Base-by-base conservation (phyloP, 2,797 vertebrate species). In the Bovichtus variegatus region DNA sequence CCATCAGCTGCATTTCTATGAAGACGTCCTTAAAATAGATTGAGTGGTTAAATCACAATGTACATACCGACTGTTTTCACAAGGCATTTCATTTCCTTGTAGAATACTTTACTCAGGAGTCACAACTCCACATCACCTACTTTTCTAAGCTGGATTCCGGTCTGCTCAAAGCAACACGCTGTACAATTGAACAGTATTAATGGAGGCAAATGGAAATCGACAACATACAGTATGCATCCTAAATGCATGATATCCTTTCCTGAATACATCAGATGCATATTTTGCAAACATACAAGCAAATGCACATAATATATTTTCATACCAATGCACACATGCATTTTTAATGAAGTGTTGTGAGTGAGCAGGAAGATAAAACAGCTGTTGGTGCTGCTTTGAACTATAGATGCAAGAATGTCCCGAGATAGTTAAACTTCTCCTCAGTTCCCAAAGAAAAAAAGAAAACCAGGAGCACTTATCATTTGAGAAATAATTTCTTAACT, bases 341-440 rank as follows among this genome's bases (percentile, higher is more conserved):
- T 83, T 82, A 79, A 86, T 88, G 67, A 74, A 47, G 18, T 29
- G 12, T n/a, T 34, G 57, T 41, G 18, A 25, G 36, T n/a, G 50
- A 73, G 50, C 4, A 40, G 44, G 62, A 55, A 88, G 34, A 81
- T 80, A 49, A 85, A 84, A 75, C 51, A 54, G 59, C 43, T 67
- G 54, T 54, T 64, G 46, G 49, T 62, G 54, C 43, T 53, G 41
- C 75, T 80, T 77, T 87, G 76, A 89, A 82, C 21, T 76, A 25
- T 60, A n/a, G 25, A 72, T 75, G 36, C 58, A 34, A 50, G 18
- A 0, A 77, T 40, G 41, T 86, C 66, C 73, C 58, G 23, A 18
- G 57, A 61, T 25, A 72, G 29, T 71, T 64, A 5, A 57, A 87
- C 12, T 49, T 55, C 36, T 62, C 23, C 64, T 40, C 25, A 72